A percentile compares a stretch with the other conserved stretches of the same genome.
Evolutionary conservation across 92 coral and sea anemone genomes (phyloP).

Genomic region (Diadumene lineata): DNA sequence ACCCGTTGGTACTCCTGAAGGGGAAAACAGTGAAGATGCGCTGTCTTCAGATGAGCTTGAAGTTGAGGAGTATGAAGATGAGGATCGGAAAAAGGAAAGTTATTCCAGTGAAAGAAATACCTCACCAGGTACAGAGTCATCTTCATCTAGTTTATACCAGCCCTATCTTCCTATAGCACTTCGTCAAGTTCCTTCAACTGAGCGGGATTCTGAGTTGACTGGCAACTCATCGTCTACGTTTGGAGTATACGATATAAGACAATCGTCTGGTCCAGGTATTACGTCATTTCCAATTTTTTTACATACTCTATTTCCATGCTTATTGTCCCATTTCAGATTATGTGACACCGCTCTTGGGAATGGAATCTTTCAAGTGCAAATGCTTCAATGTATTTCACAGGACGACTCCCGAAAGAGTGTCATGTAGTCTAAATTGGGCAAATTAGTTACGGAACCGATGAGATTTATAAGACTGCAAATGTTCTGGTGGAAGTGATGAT

Average conservation of each 20-base stretch:
- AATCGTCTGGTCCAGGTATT: slow-evolving; percentile 87
- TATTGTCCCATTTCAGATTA: too few species aligned
- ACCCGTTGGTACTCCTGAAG: not conserved
- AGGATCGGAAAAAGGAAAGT: not conserved
- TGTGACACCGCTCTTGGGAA: too few species aligned
- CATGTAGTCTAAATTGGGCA: too few species aligned
- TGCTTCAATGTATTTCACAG: too few species aligned
- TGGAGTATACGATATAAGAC: slow-evolving; percentile 90
- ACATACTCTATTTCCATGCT: too few species aligned
- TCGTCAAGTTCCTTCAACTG: slow-evolving; percentile 36
- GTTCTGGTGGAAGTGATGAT: not conserved
- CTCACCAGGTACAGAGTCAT: slow-evolving; percentile 50
- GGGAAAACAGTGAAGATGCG: slow-evolving; percentile 7
- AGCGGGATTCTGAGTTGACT: slow-evolving; percentile 38
- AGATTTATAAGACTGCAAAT: too few species aligned
- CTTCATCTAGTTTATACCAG: slow-evolving; percentile 44
- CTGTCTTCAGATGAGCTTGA: slow-evolving; percentile 23
- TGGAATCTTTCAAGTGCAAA: too few species aligned
- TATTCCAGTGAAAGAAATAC: slow-evolving; percentile 15
- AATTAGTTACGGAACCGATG: too few species aligned
- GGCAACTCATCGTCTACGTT: slow-evolving; percentile 33
- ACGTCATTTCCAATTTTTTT: too few species aligned
- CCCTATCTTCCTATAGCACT: slow-evolving; percentile 44
- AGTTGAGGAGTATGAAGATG: slow-evolving; percentile 23
- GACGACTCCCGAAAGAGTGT: too few species aligned